Evolutionary conservation across 2,888 invertebrate species (phyloP).

Genomic region (Sphaerophoria rueppellii): DNA sequence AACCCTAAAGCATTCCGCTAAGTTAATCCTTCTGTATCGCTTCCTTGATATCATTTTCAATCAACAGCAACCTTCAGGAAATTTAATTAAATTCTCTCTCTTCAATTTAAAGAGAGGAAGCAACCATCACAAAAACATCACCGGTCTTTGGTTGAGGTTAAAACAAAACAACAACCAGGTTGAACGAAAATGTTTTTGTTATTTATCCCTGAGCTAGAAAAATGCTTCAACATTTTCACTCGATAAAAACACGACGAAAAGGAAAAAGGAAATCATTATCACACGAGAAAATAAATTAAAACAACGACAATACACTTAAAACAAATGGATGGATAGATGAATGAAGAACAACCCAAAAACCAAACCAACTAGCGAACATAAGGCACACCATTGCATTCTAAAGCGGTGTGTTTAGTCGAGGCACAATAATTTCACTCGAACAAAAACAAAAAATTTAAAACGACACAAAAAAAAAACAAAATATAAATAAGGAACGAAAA

Average conservation of each 20-base stretch:
- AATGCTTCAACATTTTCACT: slow-evolving; percentile 1
- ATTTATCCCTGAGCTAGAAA: slow-evolving; percentile 16
- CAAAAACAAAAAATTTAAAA: background rate
- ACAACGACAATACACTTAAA: slow-evolving; percentile 43
- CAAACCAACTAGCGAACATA: background rate
- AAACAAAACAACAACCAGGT: slow-evolving; percentile 10
- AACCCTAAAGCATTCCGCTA: background rate
- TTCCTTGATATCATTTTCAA: background rate
- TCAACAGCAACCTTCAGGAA: slow-evolving; percentile 43
- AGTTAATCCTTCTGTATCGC: slow-evolving; percentile 8
- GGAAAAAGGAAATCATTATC: slow-evolving; percentile 40
- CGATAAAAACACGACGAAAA: slow-evolving; percentile 26
- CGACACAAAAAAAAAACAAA: background rate
- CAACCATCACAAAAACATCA: slow-evolving; percentile 9
- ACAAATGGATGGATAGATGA: background rate
- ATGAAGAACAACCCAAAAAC: background rate
- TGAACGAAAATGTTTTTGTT: background rate
- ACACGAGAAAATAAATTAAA: slow-evolving; percentile 45
- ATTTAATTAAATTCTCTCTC: slow-evolving; percentile 35
- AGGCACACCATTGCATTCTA: slow-evolving; percentile 23
- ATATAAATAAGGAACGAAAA: slow-evolving; percentile 27
- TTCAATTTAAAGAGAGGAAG: background rate
- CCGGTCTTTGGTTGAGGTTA: slow-evolving; percentile 15
- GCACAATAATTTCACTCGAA: slow-evolving; percentile 8
- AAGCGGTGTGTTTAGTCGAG: slow-evolving; percentile 21